A percentile compares a stretch with the other conserved stretches of the same genome.
These are phyloP conservation scores for Microctenopoma lineatum DNA, from an alignment of 2,797 vertebrate genomes.

Conservation along the genomic window DNA sequence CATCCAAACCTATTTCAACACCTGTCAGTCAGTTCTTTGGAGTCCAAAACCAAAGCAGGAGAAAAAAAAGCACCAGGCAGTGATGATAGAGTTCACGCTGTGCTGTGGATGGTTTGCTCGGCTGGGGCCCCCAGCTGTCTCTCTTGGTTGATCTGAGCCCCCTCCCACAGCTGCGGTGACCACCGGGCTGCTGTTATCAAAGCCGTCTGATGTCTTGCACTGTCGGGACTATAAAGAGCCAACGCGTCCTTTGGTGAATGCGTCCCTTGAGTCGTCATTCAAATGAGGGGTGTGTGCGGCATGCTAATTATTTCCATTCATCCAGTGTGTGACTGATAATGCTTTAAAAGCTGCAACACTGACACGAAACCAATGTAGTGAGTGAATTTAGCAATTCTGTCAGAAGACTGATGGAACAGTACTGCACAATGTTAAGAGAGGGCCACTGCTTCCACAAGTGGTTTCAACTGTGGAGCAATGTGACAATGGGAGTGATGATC, in stretches of 20 bases:
- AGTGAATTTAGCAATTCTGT: constrained; percentile 29
- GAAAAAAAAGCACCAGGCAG: constrained; percentile 31
- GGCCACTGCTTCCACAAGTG: constrained; percentile 1
- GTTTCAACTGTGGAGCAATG: constrained; percentile 24
- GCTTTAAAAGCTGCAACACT: constrained; percentile 51
- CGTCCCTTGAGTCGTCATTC: constrained; percentile 64
- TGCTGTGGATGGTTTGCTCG: constrained; percentile 54
- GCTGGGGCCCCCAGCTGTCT: constrained; percentile 61
- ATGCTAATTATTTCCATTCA: constrained; percentile 60
- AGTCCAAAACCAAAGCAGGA: constrained; percentile 31
- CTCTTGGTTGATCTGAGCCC: constrained; percentile 65
- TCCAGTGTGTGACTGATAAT: constrained; percentile 34
- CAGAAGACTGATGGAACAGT: constrained; percentile 27
- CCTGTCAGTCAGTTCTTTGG: constrained; percentile 25
- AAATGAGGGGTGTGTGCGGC: constrained; percentile 42
- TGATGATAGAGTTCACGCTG: constrained; percentile 54
- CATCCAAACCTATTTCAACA: constrained; percentile 49
- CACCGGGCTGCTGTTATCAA: constrained; percentile 70
- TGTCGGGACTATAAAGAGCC: constrained; percentile 45
- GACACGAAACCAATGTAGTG: constrained; percentile 37
- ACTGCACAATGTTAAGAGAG: constrained; percentile 16
- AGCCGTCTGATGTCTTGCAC: constrained; percentile 63
- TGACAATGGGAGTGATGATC: constrained; percentile 3
- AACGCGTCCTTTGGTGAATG: constrained; percentile 60
- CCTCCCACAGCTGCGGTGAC: constrained; percentile 61